Conservation (phyloP, 1,140 invertebrate species). For the Procambarus virginalis region DNA sequence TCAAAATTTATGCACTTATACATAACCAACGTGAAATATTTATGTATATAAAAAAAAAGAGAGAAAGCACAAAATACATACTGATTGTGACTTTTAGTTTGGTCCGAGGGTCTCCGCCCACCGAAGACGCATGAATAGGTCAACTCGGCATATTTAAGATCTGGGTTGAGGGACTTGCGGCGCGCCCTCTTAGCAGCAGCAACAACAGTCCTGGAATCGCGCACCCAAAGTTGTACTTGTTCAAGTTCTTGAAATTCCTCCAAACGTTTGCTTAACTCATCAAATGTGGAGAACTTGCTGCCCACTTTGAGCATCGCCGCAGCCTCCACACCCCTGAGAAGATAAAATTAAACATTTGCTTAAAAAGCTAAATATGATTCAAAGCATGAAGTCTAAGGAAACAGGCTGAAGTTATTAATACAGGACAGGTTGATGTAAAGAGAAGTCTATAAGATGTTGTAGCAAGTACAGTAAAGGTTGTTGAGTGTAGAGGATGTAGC, state of each 20-base stretch:
- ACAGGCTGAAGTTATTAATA: neutral
- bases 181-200: constrained; percentile 70
- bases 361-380: neutral
- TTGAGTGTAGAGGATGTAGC: neutral
- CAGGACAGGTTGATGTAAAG: neutral
- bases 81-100: constrained; percentile 70
- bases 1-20: no score
- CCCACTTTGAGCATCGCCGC: constrained; percentile 71
- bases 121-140: constrained; percentile 71
- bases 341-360: no score
- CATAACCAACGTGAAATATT: no score
- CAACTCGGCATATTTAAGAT: constrained; percentile 70
- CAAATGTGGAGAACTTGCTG: constrained; percentile 71
- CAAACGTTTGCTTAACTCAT: constrained; percentile 69
- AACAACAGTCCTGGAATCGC: constrained; percentile 69
- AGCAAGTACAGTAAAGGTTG: neutral
- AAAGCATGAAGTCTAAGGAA: no score
- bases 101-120: constrained; percentile 70
- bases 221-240: constrained; percentile 69
- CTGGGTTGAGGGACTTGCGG: constrained; percentile 70
- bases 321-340: constrained; percentile 59
- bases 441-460: no score
- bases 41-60: neutral
- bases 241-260: constrained; percentile 70
- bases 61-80: constrained; percentile 25